phyloP scores from a whole-genome alignment of 2,888 invertebrate genomes.

The Pyralis farinalis region DNA sequence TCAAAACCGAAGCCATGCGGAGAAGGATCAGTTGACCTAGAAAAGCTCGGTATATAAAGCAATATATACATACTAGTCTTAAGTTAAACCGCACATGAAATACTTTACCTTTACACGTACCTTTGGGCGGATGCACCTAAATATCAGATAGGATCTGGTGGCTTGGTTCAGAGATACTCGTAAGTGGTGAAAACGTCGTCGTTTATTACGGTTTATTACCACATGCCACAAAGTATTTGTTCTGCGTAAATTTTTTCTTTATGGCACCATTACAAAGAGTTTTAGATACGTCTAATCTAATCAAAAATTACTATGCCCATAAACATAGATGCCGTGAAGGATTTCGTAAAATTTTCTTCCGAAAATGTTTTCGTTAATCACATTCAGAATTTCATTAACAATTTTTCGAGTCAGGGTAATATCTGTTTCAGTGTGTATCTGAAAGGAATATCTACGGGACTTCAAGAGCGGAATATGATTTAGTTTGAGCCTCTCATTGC shows the following conservation, averaged over 20 bases:
- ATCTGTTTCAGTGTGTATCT: conserved; percentile 39
- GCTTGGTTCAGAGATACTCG: too few species aligned
- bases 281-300: conserved; percentile 34
- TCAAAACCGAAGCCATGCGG: too few species aligned
- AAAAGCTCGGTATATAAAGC: too few species aligned
- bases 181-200: too few species aligned
- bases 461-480: conserved; percentile 30
- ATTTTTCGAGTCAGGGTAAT: conserved; percentile 15
- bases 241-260: conserved; percentile 35
- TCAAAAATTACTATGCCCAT: conserved; percentile 34
- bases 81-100: too few species aligned
- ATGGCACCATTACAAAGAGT: conserved; percentile 23
- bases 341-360: conserved; percentile 28
- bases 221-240: conserved; percentile 38
- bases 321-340: conserved; percentile 24
- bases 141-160: too few species aligned
- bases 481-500: conserved; percentile 43
- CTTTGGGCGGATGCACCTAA: too few species aligned
- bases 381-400: conserved; percentile 26
- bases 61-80: too few species aligned
- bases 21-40: too few species aligned
- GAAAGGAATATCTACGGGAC: conserved; percentile 38
- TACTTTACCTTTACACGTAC: too few species aligned
- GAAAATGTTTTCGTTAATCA: conserved; percentile 30
- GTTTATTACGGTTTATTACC: too few species aligned